Evolutionary conservation across 2,888 invertebrate genomes (phyloP).

Genomic region (Empis livida): DNA sequence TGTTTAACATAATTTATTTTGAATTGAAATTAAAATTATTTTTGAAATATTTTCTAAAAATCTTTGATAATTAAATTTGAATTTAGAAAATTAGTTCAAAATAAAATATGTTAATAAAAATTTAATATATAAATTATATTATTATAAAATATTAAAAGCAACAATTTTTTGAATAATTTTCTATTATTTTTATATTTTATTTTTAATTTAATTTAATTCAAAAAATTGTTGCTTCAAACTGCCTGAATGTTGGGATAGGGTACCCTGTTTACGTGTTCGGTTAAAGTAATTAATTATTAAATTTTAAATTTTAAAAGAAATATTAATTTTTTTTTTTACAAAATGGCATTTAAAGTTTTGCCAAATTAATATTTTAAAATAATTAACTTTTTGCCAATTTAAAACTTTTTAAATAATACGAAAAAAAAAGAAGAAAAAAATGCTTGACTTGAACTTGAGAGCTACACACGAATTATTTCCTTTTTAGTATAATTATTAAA

Average conservation of each 20-base stretch:
- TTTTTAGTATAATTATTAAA: too few species aligned
- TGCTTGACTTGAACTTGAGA: constrained; percentile 24
- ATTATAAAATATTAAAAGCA: constrained; percentile 18
- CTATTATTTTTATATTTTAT: background rate
- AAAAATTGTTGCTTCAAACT: constrained; percentile 38
- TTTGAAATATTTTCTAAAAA: too few species aligned
- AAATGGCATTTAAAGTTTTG: constrained; percentile 6
- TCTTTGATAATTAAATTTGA: too few species aligned
- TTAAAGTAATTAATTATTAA: too few species aligned
- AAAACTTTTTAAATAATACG: constrained; percentile 5
- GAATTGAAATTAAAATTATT: too few species aligned
- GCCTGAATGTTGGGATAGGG: constrained; percentile 99
- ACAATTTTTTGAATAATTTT: constrained; percentile 31
- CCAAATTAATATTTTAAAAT: too few species aligned
- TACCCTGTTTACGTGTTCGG: constrained; percentile 57
- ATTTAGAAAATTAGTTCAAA: constrained; percentile 8
- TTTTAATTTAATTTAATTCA: constrained; percentile 4
- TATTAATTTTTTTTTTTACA: constrained; percentile 9
- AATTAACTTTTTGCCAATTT: background rate
- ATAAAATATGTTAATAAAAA: constrained; percentile 6
- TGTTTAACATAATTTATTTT: too few species aligned
- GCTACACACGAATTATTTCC: too few species aligned
- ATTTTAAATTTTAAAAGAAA: constrained; percentile 12
- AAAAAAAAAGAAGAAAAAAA: constrained; percentile 16
- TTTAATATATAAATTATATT: constrained; percentile 11